Base-by-base conservation (phyloP, 2,797 vertebrate species). In the Neomorphus geoffroyi region DNA sequence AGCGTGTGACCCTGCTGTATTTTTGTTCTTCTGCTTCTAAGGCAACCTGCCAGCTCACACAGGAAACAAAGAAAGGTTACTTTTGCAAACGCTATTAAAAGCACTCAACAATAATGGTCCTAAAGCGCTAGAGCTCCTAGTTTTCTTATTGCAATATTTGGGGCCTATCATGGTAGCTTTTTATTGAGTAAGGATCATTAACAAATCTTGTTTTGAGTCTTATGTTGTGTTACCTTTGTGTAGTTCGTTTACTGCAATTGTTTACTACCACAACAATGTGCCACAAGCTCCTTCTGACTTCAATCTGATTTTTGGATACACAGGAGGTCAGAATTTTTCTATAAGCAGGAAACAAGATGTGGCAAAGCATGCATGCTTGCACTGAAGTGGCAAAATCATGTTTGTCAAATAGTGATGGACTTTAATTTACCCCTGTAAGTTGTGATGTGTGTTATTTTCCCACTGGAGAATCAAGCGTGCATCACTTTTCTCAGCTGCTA, bases 41-140 rank as follows among this genome's bases (percentile, higher is more conserved):
- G 78, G 18, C 58, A 88, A 69, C 33, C 48, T 79, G 53, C 13
- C 46, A 80, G 79, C 65, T 88, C 75, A 67, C 45, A 86, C 4
- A 67, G n/a, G 70, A 93, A 95, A 94, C 72, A 93, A 85, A 91
- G 54, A 88, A 60, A 93, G 75, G 60, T 88, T 84, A 73, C 67
- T 90, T 87, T 70, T 86, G 46, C n/a, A 81, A 92, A 77, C 28
- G 41, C 8, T 79, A 88, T 92, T 94, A 86, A 90, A 96, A 94
- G 37, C 64, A 84, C 45, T 92, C 65, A 75, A 15, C 45, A 77
- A 37, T 62, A 93, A 81, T 62, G 51, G 41, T 48, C 45, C 35
- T 18, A 35, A 91, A 86, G 17, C 28, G 53, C 80, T 70, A 46
- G 28, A 69, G 48, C 43, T 93, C 58, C 45, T 58, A 66, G 39